Evolutionary conservation across 2,888 invertebrate species (phyloP), one percentile per base, ranked within the genome.

Genomic region (Plagodis dolabraria): DNA sequence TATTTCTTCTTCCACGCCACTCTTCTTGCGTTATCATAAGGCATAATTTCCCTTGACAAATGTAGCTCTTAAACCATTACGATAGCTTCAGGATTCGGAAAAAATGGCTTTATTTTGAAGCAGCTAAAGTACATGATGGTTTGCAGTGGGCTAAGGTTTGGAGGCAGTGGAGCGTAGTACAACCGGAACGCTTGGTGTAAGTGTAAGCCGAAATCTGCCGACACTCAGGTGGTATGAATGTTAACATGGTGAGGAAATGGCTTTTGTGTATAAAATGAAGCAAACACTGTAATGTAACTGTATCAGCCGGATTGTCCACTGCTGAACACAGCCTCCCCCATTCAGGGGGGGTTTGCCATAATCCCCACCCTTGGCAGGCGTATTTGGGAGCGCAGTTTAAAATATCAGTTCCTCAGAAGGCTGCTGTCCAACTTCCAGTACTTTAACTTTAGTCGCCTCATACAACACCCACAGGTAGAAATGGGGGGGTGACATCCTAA

Each of bases 181-280:
- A 77, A 80, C 77, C 74, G 78, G 77, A 79, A 77, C 79, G 79
- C 72, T 83, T 72, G 80, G 80, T 83, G 81, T 83, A 80, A 85
- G 84, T 80, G 82, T 86, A 81, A 83, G 82, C 84, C 86, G 81
- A 89, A 89, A 88, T 89, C 89, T 89, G 88, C 87, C 83, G 79
- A 82, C 83, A 78, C 83, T 85, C 87, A 89, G 89, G 89, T 89
- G 87, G 77, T 85, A 73, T 67, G 69, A 71, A 72, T 66, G 70
- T 65, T 68, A 69, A 64, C 68, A 65, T 71, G 62, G 44, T 74
- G 64, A 75, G 85, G 86, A 84, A 76, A 68, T 55, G 65, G 76
- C 80, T 85, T 82, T 68, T 55, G 45, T 12, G 12, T 12, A 7
- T 38, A 38, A n/a, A n/a, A n/a, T n/a, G n/a, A n/a, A n/a, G n/a